A percentile compares a stretch with the other conserved stretches of the same genome.
These are phyloP conservation scores for Pseudomyrmex concolor DNA, from an alignment of 1,140 invertebrate species.

Conservation along the genomic window DNA sequence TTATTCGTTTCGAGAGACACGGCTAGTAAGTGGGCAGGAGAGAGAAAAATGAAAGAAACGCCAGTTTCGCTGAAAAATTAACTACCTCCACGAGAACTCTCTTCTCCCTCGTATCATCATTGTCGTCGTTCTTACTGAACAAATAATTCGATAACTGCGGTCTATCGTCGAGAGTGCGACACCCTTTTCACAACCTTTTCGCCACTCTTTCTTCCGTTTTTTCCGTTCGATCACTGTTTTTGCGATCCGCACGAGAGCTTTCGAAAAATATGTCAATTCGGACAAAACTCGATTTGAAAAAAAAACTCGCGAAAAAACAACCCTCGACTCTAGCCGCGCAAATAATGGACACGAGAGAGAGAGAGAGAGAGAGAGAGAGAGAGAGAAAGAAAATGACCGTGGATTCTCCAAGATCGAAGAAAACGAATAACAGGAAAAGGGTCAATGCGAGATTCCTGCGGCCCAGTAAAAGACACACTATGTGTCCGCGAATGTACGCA, in stretches of 20 bases:
- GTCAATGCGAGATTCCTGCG: constrained; percentile 38
- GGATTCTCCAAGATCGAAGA: constrained; percentile 13
- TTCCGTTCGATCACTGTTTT: constrained; percentile 44
- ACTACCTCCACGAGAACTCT: constrained; percentile 19
- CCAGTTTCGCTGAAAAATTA: constrained; percentile 60
- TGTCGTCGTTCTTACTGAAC: constrained; percentile 60
- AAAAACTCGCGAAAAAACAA: constrained; percentile 28
- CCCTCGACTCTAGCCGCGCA: neutral
- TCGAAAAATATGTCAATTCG: constrained; percentile 78
- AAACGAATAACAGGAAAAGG: constrained; percentile 12
- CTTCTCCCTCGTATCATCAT: constrained; percentile 10
- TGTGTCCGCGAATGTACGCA: constrained; percentile 59
- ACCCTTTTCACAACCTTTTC: constrained; percentile 66
- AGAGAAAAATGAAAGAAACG: constrained; percentile 21
- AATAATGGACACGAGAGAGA: constrained; percentile 16
- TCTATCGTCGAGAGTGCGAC: constrained; percentile 40
- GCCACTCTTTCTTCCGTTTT: constrained; percentile 61
- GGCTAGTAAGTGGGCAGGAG: neutral
- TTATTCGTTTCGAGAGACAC: constrained; percentile 56
- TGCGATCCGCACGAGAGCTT: constrained; percentile 70
- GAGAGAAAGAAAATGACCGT: neutral
- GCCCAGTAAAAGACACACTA: constrained; percentile 51
- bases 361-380: constrained; percentile 6
- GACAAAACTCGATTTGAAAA: constrained; percentile 72
- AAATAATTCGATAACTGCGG: constrained; percentile 63